These are phyloP conservation scores for Encarsia formosa DNA, from an alignment of 2,888 invertebrate genomes.

Conservation along the genomic window DNA sequence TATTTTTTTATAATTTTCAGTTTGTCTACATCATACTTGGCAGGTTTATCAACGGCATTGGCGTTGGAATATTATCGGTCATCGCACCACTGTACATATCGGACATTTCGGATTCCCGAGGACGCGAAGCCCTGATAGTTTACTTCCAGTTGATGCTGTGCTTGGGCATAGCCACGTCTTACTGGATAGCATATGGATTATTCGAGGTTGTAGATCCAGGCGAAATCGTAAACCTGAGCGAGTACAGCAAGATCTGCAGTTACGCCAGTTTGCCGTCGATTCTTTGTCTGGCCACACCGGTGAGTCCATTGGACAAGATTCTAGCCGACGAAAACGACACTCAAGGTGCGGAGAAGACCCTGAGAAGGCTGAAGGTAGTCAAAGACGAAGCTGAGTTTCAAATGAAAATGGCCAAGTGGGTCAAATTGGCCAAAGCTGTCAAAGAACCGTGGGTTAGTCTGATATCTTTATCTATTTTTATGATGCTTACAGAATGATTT, in stretches of 20 bases:
- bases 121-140: constrained; percentile 35
- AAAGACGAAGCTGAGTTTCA: too few relatives aligned
- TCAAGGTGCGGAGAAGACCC: too few relatives aligned
- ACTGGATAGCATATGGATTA: constrained; percentile 30
- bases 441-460: too few relatives aligned
- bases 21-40: constrained; percentile 35
- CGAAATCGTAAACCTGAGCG: neutral
- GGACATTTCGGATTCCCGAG: constrained; percentile 38
- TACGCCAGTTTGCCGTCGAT: constrained; percentile 33
- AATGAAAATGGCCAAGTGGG: too few relatives aligned
- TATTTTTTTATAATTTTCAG: too few relatives aligned
- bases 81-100: constrained; percentile 40
- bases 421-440: too few relatives aligned
- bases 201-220: constrained; percentile 26
- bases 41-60: constrained; percentile 38
- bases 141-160: constrained; percentile 41
- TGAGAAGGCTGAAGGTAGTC: too few relatives aligned
- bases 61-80: constrained; percentile 36
- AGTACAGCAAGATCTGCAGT: constrained; percentile 39
- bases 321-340: too few relatives aligned
- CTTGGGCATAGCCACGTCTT: constrained; percentile 43
- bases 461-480: too few relatives aligned
- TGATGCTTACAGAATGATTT: too few relatives aligned
- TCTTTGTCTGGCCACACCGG: constrained; percentile 35
- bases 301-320: too few relatives aligned